phyloP scores from a whole-genome alignment of 2,797 vertebrate genomes.

The Allobates femoralis region DNA sequence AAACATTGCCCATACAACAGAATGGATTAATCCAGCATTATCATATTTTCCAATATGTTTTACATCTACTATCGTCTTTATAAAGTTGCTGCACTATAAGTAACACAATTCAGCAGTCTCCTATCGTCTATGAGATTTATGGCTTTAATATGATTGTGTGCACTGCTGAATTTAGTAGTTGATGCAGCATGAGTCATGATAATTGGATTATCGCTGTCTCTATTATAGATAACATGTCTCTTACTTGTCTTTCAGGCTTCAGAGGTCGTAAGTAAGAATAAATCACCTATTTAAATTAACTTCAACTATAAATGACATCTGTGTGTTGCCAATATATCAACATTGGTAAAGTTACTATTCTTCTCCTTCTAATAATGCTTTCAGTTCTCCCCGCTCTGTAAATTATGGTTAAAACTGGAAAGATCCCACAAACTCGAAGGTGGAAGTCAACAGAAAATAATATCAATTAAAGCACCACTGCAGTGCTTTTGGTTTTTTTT shows the following conservation, averaged over 20 bases:
- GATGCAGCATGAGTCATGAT: slow-evolving; percentile 54
- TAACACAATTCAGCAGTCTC: slow-evolving; percentile 23
- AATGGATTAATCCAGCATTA: slow-evolving; percentile 1
- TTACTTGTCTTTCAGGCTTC: slow-evolving; percentile 43
- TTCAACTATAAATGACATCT: background rate
- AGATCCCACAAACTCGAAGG: background rate
- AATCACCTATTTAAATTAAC: slow-evolving; percentile 17
- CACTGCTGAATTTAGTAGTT: slow-evolving; percentile 57
- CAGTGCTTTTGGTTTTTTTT: no score
- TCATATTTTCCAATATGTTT: slow-evolving; percentile 29
- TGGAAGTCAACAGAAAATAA: background rate
- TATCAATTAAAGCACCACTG: no score
- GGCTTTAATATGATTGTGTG: slow-evolving; percentile 57
- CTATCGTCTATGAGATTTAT: slow-evolving; percentile 51
- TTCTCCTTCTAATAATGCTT: background rate
- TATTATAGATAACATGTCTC: slow-evolving; percentile 55
- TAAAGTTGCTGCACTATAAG: slow-evolving; percentile 28
- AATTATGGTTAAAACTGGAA: background rate
- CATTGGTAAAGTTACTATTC: background rate
- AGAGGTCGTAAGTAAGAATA: slow-evolving; percentile 43
- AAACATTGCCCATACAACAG: background rate
- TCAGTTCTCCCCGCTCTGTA: background rate
- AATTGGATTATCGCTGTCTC: slow-evolving; percentile 59
- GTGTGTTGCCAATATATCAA: background rate
- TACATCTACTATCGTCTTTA: slow-evolving; percentile 30